A percentile compares a stretch with the other conserved stretches of the same genome.
These are phyloP conservation scores for Thecophora atra DNA, from an alignment of 2,888 invertebrate genomes.

Conservation along the genomic window DNA sequence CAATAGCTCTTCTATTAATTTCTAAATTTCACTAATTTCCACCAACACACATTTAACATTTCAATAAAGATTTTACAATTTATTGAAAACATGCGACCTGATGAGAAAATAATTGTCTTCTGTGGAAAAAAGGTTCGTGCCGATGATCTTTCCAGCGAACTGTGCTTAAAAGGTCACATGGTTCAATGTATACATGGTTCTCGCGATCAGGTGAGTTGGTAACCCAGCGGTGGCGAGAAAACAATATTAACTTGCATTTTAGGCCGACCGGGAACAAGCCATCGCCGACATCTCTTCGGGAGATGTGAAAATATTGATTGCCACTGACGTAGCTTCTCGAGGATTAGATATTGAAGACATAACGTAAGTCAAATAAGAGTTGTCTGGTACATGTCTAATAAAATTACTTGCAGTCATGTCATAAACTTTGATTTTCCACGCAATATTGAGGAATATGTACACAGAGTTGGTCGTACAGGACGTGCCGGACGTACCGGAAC, in stretches of 20 bases:
- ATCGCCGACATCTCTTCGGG: constrained; percentile 85
- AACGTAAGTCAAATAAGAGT: constrained; percentile 67
- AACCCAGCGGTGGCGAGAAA: background rate
- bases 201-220: constrained; percentile 73
- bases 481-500: constrained; percentile 87
- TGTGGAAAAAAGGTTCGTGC: constrained; percentile 87
- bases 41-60: background rate
- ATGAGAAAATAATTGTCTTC: constrained; percentile 90
- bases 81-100: constrained; percentile 73
- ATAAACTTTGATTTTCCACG: constrained; percentile 93
- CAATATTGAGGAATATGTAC: constrained; percentile 92
- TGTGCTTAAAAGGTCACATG: constrained; percentile 74
- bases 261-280: constrained; percentile 80
- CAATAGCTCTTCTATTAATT: no score
- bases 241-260: constrained; percentile 32
- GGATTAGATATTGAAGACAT: constrained; percentile 92
- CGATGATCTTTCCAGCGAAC: constrained; percentile 83
- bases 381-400: background rate
- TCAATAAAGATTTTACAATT: constrained; percentile 74
- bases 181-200: constrained; percentile 91
- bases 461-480: constrained; percentile 95
- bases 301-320: constrained; percentile 82
- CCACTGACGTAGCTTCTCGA: constrained; percentile 94
- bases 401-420: constrained; percentile 69
- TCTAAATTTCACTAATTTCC: background rate